These are phyloP conservation scores for Oceanites oceanicus DNA, from an alignment of 2,113 vertebrate genomes.

Conservation along the genomic window DNA sequence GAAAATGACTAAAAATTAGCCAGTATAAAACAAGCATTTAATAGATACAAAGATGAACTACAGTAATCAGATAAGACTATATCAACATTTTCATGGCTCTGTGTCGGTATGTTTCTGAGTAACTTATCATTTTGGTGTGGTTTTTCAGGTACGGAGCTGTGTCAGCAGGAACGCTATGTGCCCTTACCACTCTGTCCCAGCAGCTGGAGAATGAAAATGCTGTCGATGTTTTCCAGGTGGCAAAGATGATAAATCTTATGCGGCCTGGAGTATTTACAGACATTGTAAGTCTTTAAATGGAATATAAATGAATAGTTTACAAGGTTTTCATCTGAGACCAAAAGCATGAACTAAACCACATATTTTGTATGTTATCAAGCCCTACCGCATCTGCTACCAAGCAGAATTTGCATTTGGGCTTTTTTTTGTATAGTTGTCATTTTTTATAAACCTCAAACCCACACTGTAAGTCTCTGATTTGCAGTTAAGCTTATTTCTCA, in stretches of 20 bases:
- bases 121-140: not conserved
- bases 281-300: slow-evolving; percentile 83
- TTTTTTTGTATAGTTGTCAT: not conserved
- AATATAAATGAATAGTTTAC: not conserved
- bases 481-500: not conserved
- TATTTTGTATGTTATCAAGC: not conserved
- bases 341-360: not conserved
- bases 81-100: not conserved
- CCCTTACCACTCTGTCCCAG: slow-evolving; percentile 94
- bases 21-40: not conserved
- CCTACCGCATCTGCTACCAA: not conserved
- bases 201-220: slow-evolving; percentile 95
- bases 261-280: slow-evolving; percentile 99
- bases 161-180: slow-evolving; percentile 93
- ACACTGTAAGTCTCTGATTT: not conserved
- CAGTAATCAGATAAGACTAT: not conserved
- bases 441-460: not conserved
- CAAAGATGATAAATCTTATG: slow-evolving; percentile 99
- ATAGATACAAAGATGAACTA: not conserved
- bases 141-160: slow-evolving; percentile 90
- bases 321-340: not conserved
- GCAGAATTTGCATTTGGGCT: not conserved
- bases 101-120: not conserved
- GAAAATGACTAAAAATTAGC: not conserved
- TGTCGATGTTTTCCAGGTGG: slow-evolving; percentile 98